Base-by-base conservation (phyloP, 2,888 invertebrate genomes). In the Drosophila antonietae region DNA sequence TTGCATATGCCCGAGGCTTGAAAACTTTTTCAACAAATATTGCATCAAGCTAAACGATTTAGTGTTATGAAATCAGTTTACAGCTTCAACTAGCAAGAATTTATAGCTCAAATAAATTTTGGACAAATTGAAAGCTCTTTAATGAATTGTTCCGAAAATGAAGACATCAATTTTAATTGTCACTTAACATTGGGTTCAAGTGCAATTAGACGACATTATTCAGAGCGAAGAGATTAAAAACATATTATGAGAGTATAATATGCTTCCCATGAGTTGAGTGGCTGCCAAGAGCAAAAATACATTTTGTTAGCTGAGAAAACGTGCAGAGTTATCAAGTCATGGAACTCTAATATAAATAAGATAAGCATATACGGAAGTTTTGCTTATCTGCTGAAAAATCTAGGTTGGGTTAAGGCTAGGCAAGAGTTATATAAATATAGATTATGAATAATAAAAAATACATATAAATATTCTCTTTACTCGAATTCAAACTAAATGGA, bases 101-200 rank as follows among this genome's bases (percentile, higher is more conserved):
- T 28, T 37, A 43, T 15, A 47, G 49, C 20, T 46, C 37, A 33
- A 31, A 37, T 31, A 20, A 31, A n/a, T 44, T n/a, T 23, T n/a
- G 10, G 23, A 33, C 31, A 58, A n/a, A 33, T 4, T 37, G 4
- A 31, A 15, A 47, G 31, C 37, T 41, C 31, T 20, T 43, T 57
- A 43, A 52, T 33, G 35, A 68, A 59, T 59, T 75, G 61, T 56
- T 46, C 62, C 49, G 59, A 75, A 46, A 75, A 84, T 89, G 62
- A 79, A 89, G 84, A 81, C 75, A 88, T 78, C 69, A 59, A 46
- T 46, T 44, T 71, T 71, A 84, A 84, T 87, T 87, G 74, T 75
- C 84, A 81, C 60, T 87, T 87, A 72, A 84, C 84, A 73, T 57
- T 35, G 63, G 39, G 89, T 80, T 83, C 89, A 83, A 83, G 89